Evolutionary conservation across 2,113 vertebrate species (phyloP).

Genomic region (Toxostoma redivivum): DNA sequence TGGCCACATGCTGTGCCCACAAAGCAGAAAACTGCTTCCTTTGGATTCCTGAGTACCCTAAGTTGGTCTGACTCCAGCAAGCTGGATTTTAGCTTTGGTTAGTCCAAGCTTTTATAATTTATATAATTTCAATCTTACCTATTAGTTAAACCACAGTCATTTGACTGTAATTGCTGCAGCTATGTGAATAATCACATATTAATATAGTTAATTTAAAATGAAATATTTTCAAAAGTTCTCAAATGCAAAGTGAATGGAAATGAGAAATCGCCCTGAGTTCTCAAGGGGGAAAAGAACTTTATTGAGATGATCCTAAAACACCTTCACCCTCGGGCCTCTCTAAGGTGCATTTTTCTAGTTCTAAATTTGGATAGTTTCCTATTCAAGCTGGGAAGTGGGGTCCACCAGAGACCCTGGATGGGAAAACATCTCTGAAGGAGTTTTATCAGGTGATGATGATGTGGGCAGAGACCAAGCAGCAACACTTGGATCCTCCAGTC

Average conservation of each 20-base stretch:
- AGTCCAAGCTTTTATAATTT: background rate
- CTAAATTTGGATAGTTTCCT: background rate
- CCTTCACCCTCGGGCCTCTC: background rate
- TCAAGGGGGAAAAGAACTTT: background rate
- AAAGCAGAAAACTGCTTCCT: background rate
- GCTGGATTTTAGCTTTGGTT: background rate
- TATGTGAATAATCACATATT: background rate
- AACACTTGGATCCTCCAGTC: background rate
- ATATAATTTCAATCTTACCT: background rate
- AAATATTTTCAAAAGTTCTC: background rate
- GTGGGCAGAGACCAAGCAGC: background rate
- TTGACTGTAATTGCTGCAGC: background rate
- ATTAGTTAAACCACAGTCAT: background rate
- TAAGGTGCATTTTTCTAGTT: background rate
- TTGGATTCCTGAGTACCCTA: background rate
- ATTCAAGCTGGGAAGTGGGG: background rate
- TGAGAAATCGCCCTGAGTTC: background rate
- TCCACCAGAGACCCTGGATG: background rate
- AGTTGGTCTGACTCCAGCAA: background rate
- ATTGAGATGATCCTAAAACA: background rate
- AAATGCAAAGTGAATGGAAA: background rate
- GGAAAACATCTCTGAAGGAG: background rate
- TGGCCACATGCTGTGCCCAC: background rate
- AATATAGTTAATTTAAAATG: background rate
- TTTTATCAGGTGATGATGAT: background rate